Conservation (phyloP, 2,888 invertebrate species). For the Euphydryas editha region DNA sequence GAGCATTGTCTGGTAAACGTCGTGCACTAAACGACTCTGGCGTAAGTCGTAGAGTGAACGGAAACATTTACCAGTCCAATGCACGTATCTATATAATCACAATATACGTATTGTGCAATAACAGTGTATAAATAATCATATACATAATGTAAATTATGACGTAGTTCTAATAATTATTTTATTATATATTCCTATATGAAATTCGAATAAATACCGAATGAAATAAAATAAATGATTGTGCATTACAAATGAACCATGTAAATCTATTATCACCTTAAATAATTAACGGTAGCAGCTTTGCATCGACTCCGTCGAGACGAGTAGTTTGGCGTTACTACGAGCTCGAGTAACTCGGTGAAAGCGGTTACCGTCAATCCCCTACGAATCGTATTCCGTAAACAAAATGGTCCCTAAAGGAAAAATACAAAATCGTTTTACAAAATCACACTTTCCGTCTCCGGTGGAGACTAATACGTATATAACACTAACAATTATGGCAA, state of each 20-base stretch:
- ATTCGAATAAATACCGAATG: constrained; percentile 60
- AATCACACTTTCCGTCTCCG: constrained; percentile 75
- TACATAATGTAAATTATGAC: constrained; percentile 66
- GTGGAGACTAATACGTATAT: constrained; percentile 78
- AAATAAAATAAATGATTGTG: constrained; percentile 76
- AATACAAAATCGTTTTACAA: constrained; percentile 70
- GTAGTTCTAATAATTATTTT: constrained; percentile 48
- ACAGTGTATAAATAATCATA: constrained; percentile 60
- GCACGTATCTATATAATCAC: constrained; percentile 53
- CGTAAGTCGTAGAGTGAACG: constrained; percentile 55
- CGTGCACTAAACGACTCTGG: constrained; percentile 61
- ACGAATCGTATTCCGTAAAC: constrained; percentile 65
- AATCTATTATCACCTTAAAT: constrained; percentile 76
- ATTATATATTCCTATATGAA: constrained; percentile 43
- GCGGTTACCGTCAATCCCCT: constrained; percentile 54
- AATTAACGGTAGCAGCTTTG: constrained; percentile 53
- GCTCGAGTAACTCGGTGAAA: constrained; percentile 52
- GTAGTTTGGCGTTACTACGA: constrained; percentile 71
- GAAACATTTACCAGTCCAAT: constrained; percentile 25
- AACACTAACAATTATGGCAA: constrained; percentile 83
- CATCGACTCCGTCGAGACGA: constrained; percentile 47
- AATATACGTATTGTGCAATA: constrained; percentile 69
- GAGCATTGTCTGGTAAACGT: constrained; percentile 56
- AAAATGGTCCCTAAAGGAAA: constrained; percentile 81
- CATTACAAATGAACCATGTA: constrained; percentile 71